Evolutionary conservation across 2,797 vertebrate species (phyloP).

Genomic region (Knipowitschia caucasica): DNA sequence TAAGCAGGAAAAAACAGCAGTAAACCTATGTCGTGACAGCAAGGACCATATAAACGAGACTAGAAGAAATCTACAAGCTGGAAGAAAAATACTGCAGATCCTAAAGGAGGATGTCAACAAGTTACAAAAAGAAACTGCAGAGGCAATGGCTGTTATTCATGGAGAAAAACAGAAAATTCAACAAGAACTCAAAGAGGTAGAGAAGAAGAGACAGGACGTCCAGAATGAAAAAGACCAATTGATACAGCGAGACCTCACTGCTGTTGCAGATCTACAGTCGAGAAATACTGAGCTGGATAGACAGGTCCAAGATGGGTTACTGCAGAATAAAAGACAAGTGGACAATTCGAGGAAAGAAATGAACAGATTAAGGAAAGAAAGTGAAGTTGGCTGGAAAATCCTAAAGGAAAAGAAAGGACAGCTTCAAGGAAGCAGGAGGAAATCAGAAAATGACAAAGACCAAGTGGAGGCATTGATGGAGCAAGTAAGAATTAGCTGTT

Average conservation of each 20-base stretch:
- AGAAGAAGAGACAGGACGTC: background rate
- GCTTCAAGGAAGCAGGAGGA: background rate
- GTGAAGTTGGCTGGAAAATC: background rate
- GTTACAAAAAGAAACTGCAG: background rate
- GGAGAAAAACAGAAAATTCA: constrained; percentile 3
- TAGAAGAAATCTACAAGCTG: background rate
- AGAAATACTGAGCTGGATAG: background rate
- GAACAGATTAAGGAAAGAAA: background rate
- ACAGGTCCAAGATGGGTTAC: background rate
- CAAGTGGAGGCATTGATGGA: background rate
- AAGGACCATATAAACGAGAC: background rate
- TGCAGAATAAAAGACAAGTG: background rate
- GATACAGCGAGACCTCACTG: background rate
- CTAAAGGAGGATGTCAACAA: background rate
- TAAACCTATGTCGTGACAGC: background rate
- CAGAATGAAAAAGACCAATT: background rate
- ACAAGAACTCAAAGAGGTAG: background rate
- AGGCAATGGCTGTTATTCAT: background rate
- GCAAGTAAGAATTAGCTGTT: background rate
- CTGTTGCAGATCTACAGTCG: background rate
- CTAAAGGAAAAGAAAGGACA: constrained; percentile 1
- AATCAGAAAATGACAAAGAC: background rate
- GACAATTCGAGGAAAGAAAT: background rate
- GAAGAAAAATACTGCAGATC: background rate
- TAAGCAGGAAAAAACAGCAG: constrained; percentile 1